Percentiles rank a stretch among this genome's conserved stretches.
Evolutionary conservation across 2,888 invertebrate genomes (phyloP).

Genomic region (Chrysotoxum bicinctum): DNA sequence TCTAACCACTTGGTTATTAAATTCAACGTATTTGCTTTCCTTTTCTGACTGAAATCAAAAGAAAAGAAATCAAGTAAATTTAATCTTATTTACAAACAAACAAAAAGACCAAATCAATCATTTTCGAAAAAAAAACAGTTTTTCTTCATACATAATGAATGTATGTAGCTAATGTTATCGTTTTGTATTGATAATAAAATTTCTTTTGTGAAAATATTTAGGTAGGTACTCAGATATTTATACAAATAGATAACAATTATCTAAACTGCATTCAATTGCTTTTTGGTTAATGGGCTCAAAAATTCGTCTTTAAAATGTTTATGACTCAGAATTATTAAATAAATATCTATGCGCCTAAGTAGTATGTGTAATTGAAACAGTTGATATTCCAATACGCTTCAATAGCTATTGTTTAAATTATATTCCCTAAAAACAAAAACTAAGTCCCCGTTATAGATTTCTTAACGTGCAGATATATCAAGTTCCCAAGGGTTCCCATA

Average conservation of each 20-base stretch:
- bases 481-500: neutral
- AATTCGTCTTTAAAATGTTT: neutral
- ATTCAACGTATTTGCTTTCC: neutral
- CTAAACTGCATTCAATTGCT: neutral
- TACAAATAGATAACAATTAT: neutral
- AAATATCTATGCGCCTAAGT: too few relatives aligned
- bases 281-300: neutral
- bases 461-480: neutral
- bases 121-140: neutral
- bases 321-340: neutral
- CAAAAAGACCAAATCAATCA: neutral
- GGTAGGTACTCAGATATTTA: neutral
- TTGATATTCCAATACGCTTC: too few relatives aligned
- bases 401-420: too few relatives aligned
- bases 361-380: too few relatives aligned
- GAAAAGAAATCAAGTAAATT: neutral
- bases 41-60: neutral
- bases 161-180: neutral
- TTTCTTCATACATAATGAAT: neutral
- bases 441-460: too few relatives aligned
- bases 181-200: neutral
- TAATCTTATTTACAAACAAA: neutral
- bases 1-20: neutral
- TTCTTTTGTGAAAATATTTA: too few relatives aligned
- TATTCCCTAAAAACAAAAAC: too few relatives aligned